Evolutionary conservation across 2,113 vertebrate genomes (phyloP), one percentile per base, ranked within the genome.

Genomic region (Machaerirhynchus nigripectus): DNA sequence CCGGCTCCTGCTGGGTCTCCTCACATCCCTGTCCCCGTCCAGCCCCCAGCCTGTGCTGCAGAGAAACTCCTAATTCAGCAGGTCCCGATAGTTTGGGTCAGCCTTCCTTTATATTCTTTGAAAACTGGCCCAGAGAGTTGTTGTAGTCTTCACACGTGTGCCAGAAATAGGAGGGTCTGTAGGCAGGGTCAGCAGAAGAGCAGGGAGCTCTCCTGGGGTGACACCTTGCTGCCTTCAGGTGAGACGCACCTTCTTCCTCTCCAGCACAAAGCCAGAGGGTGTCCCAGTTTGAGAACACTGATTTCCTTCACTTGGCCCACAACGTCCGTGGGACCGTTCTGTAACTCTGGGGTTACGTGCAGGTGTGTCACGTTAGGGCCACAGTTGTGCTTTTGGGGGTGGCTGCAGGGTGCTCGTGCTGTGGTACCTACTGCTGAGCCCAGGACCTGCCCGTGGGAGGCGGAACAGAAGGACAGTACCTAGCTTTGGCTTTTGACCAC

Each of bases 311-410:
- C 52, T 7, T 40, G 0, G 0, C 57, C 67, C 49, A 6, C 19
- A 15, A 7, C 2, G 0, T 21, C 33, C 0, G 1, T 56, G 70
- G 31, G 21, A 6, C 37, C 6, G 26, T 46, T 56, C 20, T 3
- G 2, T 60, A 27, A 9, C 35, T 13, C 50, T 4, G 19, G 33
- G 42, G 5, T n/a, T 26, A 6, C 1, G 0, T 50, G 10, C 46
- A 28, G 49, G 18, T 44, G 3, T 11, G 44, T 39, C 59, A 1
- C 1, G 0, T 16, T 33, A 24, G 50, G 46, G 57, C 46, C 2
- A 0, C 10, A 16, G 6, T 13, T 26, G 56, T 40, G 3, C 46
- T 22, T 27, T 14, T 6, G 14, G 6, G 53, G 52, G 21, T 50
- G 70, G 37, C 7, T 59, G 49, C 61, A 33, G 77, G 13, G 65